phyloP scores from a whole-genome alignment of 92 coral and sea anemone species.

The Porites divaricata region DNA sequence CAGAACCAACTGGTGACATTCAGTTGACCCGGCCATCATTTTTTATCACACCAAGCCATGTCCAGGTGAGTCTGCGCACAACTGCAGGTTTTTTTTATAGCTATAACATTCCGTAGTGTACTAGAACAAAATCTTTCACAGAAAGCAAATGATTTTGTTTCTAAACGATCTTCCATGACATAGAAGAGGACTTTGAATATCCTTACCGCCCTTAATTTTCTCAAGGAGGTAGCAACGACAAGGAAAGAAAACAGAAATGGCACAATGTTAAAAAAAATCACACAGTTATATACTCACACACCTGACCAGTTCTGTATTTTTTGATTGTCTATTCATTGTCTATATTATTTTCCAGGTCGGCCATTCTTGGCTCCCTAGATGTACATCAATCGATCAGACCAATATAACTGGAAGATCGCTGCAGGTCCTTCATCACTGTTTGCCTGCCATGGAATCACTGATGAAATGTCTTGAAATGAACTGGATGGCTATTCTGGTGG shows the following conservation, averaged over 20 bases:
- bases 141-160: too few species aligned
- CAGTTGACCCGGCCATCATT: conserved; percentile 44
- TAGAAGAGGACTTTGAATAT: too few species aligned
- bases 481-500: conserved; percentile 96
- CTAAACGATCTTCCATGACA: too few species aligned
- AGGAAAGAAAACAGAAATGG: too few species aligned
- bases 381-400: conserved; percentile 46
- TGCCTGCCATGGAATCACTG: conserved; percentile 91
- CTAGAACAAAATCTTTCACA: too few species aligned
- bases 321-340: background rate
- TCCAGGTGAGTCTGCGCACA: conserved; percentile 69
- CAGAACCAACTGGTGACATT: conserved; percentile 11
- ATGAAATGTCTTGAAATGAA: conserved; percentile 95
- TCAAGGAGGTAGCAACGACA: too few species aligned
- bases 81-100: background rate
- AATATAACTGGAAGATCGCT: conserved; percentile 33
- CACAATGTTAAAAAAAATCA: background rate
- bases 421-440: conserved; percentile 78
- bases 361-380: conserved; percentile 80
- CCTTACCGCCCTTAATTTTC: too few species aligned
- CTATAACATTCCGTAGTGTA: background rate
- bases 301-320: too few species aligned
- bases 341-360: conserved; percentile 71
- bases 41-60: conserved; percentile 78
- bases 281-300: background rate